Evolutionary conservation across 2,113 vertebrate species (phyloP).

Genomic region (Corythaeola cristata): DNA sequence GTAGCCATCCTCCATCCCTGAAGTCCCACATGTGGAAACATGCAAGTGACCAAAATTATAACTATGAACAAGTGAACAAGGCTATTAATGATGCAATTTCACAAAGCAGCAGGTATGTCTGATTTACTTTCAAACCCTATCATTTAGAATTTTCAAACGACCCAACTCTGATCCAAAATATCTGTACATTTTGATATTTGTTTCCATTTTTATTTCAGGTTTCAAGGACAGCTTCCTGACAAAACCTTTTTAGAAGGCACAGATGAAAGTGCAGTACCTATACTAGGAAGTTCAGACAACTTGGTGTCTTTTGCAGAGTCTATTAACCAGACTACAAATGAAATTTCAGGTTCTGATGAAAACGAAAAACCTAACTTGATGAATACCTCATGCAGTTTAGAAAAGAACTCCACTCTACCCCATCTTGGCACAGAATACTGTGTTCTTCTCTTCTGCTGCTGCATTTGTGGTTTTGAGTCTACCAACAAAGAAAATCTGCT

Average conservation of each 20-base stretch:
- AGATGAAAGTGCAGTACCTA: conserved; percentile 61
- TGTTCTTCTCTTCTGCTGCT: conserved; percentile 95
- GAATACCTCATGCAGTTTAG: conserved; percentile 67
- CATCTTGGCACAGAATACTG: conserved; percentile 87
- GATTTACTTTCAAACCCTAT: neutral
- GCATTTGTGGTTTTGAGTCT: conserved; percentile 96
- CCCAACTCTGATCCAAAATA: neutral
- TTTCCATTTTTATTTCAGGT: conserved; percentile 53
- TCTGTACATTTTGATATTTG: neutral
- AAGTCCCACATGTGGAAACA: conserved; percentile 99
- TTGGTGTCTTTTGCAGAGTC: conserved; percentile 57
- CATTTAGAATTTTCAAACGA: neutral
- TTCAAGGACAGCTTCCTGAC: conserved; percentile 68
- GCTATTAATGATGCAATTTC: conserved; percentile 98
- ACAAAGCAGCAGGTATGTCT: conserved; percentile 88
- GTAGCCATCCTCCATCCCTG: conserved; percentile 95
- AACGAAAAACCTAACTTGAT: conserved; percentile 64
- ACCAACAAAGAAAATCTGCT: conserved; percentile 94
- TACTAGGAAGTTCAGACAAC: conserved; percentile 71
- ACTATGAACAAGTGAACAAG: conserved; percentile 98
- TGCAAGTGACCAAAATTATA: conserved; percentile 98
- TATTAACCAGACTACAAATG: conserved; percentile 22
- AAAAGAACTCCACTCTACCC: conserved; percentile 62
- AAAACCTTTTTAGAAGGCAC: conserved; percentile 56
- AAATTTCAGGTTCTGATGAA: conserved; percentile 61